phyloP scores from a whole-genome alignment of 1,140 invertebrate genomes.

The Lepeophtheirus salmonis region DNA sequence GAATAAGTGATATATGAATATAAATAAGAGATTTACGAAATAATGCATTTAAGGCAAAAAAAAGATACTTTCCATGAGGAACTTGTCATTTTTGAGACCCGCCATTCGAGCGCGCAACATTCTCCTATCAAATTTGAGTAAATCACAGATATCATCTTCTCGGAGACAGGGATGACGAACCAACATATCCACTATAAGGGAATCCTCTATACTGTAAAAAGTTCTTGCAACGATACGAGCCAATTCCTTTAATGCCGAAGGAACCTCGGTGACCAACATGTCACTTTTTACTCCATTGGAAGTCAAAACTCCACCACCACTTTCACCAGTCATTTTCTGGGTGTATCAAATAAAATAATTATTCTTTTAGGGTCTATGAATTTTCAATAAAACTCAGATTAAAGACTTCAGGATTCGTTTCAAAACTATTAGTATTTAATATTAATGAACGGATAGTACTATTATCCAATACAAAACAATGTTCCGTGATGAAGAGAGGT shows the following conservation, averaged over 20 bases:
- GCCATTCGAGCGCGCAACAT: slow-evolving; percentile 69
- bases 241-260: slow-evolving; percentile 70
- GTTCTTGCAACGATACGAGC: slow-evolving; percentile 70
- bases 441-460: too few species aligned
- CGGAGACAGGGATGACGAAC: slow-evolving; percentile 89
- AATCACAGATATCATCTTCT: slow-evolving; percentile 84
- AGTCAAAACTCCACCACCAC: not conserved
- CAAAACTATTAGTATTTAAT: too few species aligned
- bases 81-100: slow-evolving; percentile 72
- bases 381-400: too few species aligned
- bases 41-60: not conserved
- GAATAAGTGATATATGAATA: not conserved
- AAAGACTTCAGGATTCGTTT: too few species aligned
- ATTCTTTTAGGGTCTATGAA: too few species aligned
- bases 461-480: too few species aligned
- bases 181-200: slow-evolving; percentile 80
- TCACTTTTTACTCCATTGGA: not conserved
- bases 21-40: not conserved
- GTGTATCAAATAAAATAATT: too few species aligned
- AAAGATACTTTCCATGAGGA: slow-evolving; percentile 27
- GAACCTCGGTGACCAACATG: slow-evolving; percentile 55
- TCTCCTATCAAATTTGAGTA: slow-evolving; percentile 84
- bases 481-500: too few species aligned
- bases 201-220: slow-evolving; percentile 82
- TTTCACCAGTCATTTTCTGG: not conserved